Evolutionary conservation across 2,888 invertebrate species (phyloP), one percentile per base, ranked within the genome.

Genomic region (Bursaphelenchus okinawaensis): DNA sequence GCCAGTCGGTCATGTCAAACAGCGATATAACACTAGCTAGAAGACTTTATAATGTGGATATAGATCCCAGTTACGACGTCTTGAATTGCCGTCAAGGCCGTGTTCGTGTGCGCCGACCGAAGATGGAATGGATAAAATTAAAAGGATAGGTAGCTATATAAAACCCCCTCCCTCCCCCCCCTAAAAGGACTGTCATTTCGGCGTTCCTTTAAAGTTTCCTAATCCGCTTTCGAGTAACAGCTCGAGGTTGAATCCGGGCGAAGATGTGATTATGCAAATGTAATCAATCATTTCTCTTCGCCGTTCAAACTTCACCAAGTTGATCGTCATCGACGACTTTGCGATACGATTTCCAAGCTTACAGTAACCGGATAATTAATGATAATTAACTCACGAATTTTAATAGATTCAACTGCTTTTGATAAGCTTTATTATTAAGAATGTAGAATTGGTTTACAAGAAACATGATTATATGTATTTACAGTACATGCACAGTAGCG

Each of bases 1-100:
- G 60, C 60, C 60, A 59, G 40, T 59, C 60, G 52, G 40, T 59
- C 60, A 59, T 59, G 12, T 23, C 20, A 16, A 29, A 12, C 12
- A 16, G n/a, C 40, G 40, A 40, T 16, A 40, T 40, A 4, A n/a
- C 40, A 40, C 40, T 40, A 40, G 40, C 40, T 40, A 40, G 40
- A 40, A 40, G 40, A 40, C n/a, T 16, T 40, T 40, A 40, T 16
- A 52, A 52, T n/a, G 54, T 26, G 54, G 54, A 54, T 54, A 26
- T 23, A 40, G 40, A 40, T 40, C 40, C n/a, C 40, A 40, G 40
- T 40, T 40, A 40, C 40, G 40, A 40, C 40, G 54, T 23, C 54
- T 54, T 54, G 12, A 12, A 19, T 19, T 23, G 2, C 19, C 4
- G 54, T 54, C 54, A 54, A 54, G 54, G 26, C 26, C 54, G 54